Evolutionary conservation across 2,888 invertebrate genomes (phyloP), one percentile per base, ranked within the genome.

Genomic region (Zonitis immaculata): DNA sequence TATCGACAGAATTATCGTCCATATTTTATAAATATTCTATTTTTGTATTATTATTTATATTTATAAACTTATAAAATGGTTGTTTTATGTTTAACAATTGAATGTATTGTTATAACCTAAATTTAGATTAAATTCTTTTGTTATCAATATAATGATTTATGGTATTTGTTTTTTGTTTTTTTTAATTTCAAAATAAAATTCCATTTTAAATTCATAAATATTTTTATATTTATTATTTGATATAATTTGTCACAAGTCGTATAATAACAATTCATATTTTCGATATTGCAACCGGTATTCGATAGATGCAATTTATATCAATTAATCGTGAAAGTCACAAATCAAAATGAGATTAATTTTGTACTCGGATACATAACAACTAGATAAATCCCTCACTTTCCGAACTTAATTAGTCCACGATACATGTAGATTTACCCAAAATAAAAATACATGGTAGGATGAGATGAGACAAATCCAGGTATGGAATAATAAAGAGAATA

Each of bases 311-410:
- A 61, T 58, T 59, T 55, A 53, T 59, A 58, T 55, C 60, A 59
- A 57, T 61, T 61, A 59, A 56, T 59, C 56, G 51, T 43, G 47
- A 35, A 52, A 52, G 52, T 55, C 58, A 56, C 57, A 59, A 62
- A 60, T 62, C 62, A 60, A 60, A 62, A 51, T 56, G 47, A 57
- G 56, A 60, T 62, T 60, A 60, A 59, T 57, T 53, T 55, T 52
- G 52, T 56, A 60, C 58, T 60, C 58, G 60, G 58, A 56, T 60
- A 56, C 57, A 56, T 56, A 56, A 58, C 56, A 56, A 56, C 56
- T 56, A 56, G 56, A 60, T 60, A 60, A 60, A 60, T 58, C 54
- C 56, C 42, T 51, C 22, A 22, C 49, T 39, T 35, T n/a, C 39
- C 48, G 51, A 35, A 58, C 56, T 60, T 60, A 60, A 60, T 60